A percentile compares a stretch with the other conserved stretches of the same genome.
Evolutionary conservation across 2,113 vertebrate genomes (phyloP).

Genomic region (Triplophysa siluroides): DNA sequence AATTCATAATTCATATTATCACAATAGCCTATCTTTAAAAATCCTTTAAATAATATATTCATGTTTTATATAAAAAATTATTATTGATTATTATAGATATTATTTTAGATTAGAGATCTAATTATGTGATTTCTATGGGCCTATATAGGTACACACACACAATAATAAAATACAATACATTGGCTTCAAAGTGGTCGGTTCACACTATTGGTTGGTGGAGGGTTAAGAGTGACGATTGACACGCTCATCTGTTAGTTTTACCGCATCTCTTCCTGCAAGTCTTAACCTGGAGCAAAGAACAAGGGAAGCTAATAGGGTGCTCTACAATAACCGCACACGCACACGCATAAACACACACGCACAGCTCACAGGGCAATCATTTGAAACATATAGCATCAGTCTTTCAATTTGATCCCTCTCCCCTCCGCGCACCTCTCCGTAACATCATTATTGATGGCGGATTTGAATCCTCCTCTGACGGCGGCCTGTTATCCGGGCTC

Average conservation of each 20-base stretch:
- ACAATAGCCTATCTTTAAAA: too few species aligned
- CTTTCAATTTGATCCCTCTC: slow-evolving; percentile 73
- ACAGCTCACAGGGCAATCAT: slow-evolving; percentile 73
- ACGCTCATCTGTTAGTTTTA: slow-evolving; percentile 69
- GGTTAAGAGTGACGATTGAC: slow-evolving; percentile 72
- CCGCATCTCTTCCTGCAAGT: slow-evolving; percentile 74
- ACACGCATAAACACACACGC: slow-evolving; percentile 49
- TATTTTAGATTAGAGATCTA: too few species aligned
- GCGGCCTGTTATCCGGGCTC: slow-evolving; percentile 74
- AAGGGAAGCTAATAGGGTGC: slow-evolving; percentile 75
- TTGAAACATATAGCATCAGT: slow-evolving; percentile 75
- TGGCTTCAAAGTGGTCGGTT: neutral
- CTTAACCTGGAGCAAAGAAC: slow-evolving; percentile 76
- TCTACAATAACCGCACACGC: slow-evolving; percentile 59
- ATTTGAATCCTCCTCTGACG: slow-evolving; percentile 77
- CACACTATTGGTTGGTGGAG: neutral
- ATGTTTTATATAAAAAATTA: too few species aligned
- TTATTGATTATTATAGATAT: too few species aligned
- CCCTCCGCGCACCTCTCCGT: slow-evolving; percentile 65
- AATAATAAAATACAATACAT: too few species aligned
- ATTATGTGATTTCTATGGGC: too few species aligned
- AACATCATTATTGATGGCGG: slow-evolving; percentile 77
- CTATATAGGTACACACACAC: too few species aligned
- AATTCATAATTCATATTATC: too few species aligned
- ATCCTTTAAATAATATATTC: too few species aligned